Conservation (phyloP, 2,113 vertebrate species). For the Pygoscelis antarcticus region DNA sequence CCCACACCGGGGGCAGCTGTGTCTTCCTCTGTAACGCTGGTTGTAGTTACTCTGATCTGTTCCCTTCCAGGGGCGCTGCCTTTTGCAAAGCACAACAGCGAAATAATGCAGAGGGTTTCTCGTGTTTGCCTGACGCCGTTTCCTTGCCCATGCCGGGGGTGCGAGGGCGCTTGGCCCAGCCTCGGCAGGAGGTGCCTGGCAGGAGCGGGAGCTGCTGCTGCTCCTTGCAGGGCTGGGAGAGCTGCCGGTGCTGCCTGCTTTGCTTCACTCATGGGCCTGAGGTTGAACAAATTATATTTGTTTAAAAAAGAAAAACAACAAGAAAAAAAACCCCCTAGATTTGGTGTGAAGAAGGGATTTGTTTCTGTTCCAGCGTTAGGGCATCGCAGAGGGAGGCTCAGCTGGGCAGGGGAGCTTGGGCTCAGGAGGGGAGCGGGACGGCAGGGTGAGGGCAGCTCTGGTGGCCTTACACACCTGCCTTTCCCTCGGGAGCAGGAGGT, state of each 20-base stretch:
- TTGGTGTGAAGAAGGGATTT: not conserved
- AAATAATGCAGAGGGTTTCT: not conserved
- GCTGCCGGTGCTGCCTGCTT: not conserved
- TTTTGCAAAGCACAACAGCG: not conserved
- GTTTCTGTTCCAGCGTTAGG: not conserved
- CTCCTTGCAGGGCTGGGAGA: not conserved
- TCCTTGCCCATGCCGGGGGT: rapidly evolving
- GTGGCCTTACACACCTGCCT: not conserved
- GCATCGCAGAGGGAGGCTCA: not conserved
- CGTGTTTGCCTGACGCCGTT: rapidly evolving
- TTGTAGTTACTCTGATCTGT: not conserved
- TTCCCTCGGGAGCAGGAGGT: not conserved
- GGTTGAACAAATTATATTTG: not conserved
- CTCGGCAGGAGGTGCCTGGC: rapidly evolving
- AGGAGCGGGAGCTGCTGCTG: not conserved
- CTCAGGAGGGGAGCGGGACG: not conserved
- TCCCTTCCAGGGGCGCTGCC: not conserved
- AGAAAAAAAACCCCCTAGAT: not conserved
- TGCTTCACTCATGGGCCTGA: not conserved
- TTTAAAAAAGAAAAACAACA: not conserved
- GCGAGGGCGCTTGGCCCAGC: not conserved
- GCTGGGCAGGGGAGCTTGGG: not conserved
- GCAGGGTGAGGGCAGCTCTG: not conserved
- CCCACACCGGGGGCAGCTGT: rapidly evolving
- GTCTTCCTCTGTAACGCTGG: not conserved